Conservation (phyloP, 1,140 invertebrate genomes). For the Rhysida immarginata region DNA sequence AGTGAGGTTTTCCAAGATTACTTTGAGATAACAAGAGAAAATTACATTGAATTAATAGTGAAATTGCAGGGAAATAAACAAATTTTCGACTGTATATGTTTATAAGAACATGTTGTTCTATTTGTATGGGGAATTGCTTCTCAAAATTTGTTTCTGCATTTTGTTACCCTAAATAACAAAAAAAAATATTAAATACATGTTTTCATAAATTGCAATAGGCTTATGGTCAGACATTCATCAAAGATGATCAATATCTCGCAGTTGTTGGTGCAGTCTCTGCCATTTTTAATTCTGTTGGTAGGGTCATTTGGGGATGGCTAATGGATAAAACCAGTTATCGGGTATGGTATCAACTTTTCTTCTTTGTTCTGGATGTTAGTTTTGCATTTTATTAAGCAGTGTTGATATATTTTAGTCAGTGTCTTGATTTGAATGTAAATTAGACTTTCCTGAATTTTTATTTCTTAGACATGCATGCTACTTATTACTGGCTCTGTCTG, state of each 20-base stretch:
- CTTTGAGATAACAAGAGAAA: no score
- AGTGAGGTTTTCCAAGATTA: no score
- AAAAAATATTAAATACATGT: neutral
- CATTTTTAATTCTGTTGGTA: conserved; percentile 32
- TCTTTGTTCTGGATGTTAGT: no score
- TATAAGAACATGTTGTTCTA: neutral
- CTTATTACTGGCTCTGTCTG: neutral
- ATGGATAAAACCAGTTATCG: conserved; percentile 31
- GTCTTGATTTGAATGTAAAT: no score
- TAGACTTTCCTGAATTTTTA: neutral
- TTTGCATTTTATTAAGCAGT: no score
- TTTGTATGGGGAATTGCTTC: neutral
- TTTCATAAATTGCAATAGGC: conserved; percentile 20
- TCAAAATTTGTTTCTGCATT: neutral
- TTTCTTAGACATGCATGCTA: neutral
- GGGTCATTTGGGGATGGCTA: conserved; percentile 33
- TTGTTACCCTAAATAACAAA: neutral
- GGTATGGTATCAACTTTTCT: no score
- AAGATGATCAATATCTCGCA: conserved; percentile 33
- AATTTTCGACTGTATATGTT: no score
- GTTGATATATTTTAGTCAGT: no score
- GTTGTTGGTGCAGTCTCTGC: conserved; percentile 33
- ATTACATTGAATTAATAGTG: no score
- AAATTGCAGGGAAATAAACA: no score
- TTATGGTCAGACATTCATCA: conserved; percentile 34